Evolutionary conservation across 1,140 invertebrate genomes (phyloP).

Genomic region (Meloidogyne floridensis): DNA sequence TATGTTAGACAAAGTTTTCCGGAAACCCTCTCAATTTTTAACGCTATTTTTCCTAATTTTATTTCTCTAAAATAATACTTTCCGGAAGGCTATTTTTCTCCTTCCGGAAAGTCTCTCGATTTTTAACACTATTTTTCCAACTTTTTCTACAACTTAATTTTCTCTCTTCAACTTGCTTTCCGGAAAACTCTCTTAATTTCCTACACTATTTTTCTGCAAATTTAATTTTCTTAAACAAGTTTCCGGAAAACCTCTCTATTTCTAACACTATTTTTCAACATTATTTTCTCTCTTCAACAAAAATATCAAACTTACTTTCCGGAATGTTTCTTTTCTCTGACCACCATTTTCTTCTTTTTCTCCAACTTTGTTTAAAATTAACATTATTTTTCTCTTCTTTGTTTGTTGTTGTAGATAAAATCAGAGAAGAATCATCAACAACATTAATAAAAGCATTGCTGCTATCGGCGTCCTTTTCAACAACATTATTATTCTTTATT

Average conservation of each 20-base stretch:
- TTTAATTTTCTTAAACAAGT: too few species aligned
- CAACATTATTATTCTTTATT: neutral
- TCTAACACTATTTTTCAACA: too few species aligned
- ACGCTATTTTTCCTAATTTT: too few species aligned
- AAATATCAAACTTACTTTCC: neutral
- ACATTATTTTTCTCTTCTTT: neutral
- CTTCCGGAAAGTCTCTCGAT: neutral
- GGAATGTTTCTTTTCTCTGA: neutral
- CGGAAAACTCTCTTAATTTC: too few species aligned
- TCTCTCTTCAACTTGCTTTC: too few species aligned
- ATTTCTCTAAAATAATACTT: too few species aligned
- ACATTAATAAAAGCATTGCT: neutral
- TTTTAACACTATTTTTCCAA: too few species aligned
- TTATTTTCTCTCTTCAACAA: neutral
- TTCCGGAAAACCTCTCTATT: too few species aligned
- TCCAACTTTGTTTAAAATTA: neutral
- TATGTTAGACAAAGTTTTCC: too few species aligned
- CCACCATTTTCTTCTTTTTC: neutral
- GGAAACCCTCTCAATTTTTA: too few species aligned
- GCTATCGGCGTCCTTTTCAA: neutral
- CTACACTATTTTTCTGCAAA: too few species aligned
- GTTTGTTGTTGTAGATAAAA: neutral
- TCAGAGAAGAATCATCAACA: neutral
- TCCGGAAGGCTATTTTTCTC: neutral
- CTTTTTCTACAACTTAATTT: too few species aligned